A percentile compares a stretch with the other conserved stretches of the same genome.
Evolutionary conservation across 2,797 vertebrate genomes (phyloP).

Genomic region (Cyprinella venusta): DNA sequence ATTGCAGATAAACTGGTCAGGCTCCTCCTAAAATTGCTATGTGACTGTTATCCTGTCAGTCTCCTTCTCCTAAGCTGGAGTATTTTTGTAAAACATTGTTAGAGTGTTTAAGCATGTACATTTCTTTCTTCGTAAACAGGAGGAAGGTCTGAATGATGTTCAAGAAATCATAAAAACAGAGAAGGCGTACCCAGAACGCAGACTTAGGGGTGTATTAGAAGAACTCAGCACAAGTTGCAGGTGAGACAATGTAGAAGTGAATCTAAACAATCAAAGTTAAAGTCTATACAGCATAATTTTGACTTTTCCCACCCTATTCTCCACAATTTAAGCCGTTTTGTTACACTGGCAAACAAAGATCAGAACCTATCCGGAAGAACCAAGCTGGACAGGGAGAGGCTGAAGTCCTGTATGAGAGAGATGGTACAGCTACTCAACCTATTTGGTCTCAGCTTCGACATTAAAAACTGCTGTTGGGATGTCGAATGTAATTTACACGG

Average conservation of each 20-base stretch:
- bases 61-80: neutral
- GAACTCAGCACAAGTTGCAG: conserved; percentile 90
- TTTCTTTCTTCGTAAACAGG: conserved; percentile 74
- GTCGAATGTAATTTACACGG: conserved; percentile 11
- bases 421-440: conserved; percentile 77
- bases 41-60: conserved; percentile 1
- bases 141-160: conserved; percentile 95
- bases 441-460: neutral
- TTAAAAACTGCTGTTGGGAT: conserved; percentile 17
- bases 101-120: neutral
- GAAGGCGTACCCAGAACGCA: conserved; percentile 90
- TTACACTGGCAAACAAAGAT: conserved; percentile 91
- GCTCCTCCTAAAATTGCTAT: neutral
- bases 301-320: neutral
- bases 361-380: conserved; percentile 85
- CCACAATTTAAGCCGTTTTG: conserved; percentile 80
- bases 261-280: neutral
- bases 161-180: conserved; percentile 98
- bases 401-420: conserved; percentile 93
- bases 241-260: conserved; percentile 65
- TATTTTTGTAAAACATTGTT: neutral
- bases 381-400: conserved; percentile 90
- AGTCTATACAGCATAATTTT: neutral
- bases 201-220: conserved; percentile 92
- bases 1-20: conserved; percentile 94